Base-by-base conservation (phyloP, 2,888 invertebrate species). In the Drosophila aldrichi region DNA sequence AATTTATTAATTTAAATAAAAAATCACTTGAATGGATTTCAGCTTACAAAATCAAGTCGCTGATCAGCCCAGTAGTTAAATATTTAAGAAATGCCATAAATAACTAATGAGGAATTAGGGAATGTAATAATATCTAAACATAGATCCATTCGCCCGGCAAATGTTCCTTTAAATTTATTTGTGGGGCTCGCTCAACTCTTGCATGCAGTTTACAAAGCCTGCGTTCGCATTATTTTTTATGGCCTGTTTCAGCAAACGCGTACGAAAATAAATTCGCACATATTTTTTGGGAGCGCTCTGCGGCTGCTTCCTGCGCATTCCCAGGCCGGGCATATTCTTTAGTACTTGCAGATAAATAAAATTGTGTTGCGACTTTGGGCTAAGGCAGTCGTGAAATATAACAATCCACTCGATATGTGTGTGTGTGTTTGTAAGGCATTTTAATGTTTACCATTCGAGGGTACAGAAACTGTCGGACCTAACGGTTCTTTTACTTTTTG, bases 281-380 rank as follows among this genome's bases (percentile, higher is more conserved):
- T 18, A 20, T 58, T 58, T 38, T 32, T 32, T 51, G 32, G 36
- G 14, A 16, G 16, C 22, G 12, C 20, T 10, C 16, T 34, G 34
- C 14, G 2, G 8, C 36, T 20, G 25, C 25, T 25, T 7, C 41
- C 41, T 14, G n/a, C 29, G 55, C 22, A 32, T 46, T 41, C 20
- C 43, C 8, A 20, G 12, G 48, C 16, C 5, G 55, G n/a, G 44
- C 62, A 64, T 56, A 40, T 59, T 63, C 75, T 70, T 79, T 79
- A 64, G 54, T 55, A 67, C 46, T 32, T 86, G 81, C 87, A 77
- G 66, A 86, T 86, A 72, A 83, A 87, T 74, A 73, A 59, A 73
- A 78, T 69, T 48, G 52, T 54, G 40, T 14, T 41, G 41, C 38
- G 36, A 49, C 49, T 51, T 46, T 29, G 58, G 36, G 49, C 18